Conservation (phyloP, 2,888 invertebrate species). For the Rugalucina vietnamica region DNA sequence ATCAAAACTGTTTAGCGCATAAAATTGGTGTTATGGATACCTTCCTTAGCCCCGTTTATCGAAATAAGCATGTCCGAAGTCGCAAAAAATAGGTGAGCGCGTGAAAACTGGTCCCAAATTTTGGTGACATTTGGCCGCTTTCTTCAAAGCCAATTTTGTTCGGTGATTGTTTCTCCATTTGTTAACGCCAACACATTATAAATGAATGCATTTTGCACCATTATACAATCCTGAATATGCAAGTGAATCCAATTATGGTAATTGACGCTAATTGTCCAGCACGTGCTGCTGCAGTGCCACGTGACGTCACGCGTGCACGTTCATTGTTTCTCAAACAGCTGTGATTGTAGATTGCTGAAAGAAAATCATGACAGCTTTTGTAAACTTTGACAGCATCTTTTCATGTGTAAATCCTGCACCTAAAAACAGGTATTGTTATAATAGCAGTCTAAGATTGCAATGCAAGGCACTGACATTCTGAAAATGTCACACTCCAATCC, state of each 20-base stretch:
- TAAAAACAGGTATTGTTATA: constrained; percentile 17
- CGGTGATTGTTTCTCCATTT: too few relatives aligned
- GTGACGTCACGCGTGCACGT: constrained; percentile 9
- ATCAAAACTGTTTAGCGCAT: neutral
- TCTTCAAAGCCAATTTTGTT: too few relatives aligned
- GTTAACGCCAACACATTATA: too few relatives aligned
- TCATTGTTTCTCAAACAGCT: neutral
- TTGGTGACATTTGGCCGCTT: too few relatives aligned
- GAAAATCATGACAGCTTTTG: constrained; percentile 41
- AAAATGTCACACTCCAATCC: too few relatives aligned
- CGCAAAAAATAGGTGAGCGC: constrained; percentile 51
- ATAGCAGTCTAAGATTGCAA: neutral
- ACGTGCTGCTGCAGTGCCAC: too few relatives aligned
- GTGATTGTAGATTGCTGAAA: neutral
- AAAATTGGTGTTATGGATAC: constrained; percentile 50
- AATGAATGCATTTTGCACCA: too few relatives aligned
- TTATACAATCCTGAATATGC: too few relatives aligned
- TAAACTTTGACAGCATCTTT: constrained; percentile 33
- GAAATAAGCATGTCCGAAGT: constrained; percentile 55
- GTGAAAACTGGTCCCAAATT: neutral
- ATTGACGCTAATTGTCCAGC: too few relatives aligned
- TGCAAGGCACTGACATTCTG: too few relatives aligned
- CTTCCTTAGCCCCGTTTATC: constrained; percentile 40
- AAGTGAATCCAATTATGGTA: too few relatives aligned
- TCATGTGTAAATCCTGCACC: constrained; percentile 28